A percentile compares a stretch with the other conserved stretches of the same genome.
These are phyloP conservation scores for Boleophthalmus pectinirostris DNA, from an alignment of 2,113 vertebrate species.

Conservation along the genomic window DNA sequence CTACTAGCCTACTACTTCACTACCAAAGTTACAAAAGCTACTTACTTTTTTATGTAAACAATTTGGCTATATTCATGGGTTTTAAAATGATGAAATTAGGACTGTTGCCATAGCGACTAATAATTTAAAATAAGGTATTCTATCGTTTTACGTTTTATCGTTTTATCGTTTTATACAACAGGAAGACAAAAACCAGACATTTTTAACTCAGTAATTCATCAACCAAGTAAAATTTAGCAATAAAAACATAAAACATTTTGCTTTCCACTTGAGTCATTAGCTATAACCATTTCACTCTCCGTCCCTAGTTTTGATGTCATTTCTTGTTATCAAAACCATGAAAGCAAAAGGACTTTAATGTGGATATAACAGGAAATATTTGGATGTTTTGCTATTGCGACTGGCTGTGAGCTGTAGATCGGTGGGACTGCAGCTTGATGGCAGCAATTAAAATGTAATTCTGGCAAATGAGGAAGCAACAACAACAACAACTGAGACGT, in stretches of 20 bases:
- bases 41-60: no score
- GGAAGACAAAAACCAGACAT: no score
- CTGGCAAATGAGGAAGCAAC: constrained; percentile 9
- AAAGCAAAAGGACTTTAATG: background rate
- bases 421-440: background rate
- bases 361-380: background rate
- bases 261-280: background rate
- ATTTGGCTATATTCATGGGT: no score
- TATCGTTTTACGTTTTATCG: no score
- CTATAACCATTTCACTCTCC: background rate
- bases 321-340: background rate
- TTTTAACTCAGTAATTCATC: no score
- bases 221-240: no score
- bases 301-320: background rate
- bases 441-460: constrained; percentile 16
- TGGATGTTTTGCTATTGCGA: background rate
- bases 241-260: background rate
- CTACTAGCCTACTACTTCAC: no score
- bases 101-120: no score
- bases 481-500: constrained; percentile 7
- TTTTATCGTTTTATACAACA: no score
- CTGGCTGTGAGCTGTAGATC: background rate
- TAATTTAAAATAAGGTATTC: no score
- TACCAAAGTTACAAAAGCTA: no score
- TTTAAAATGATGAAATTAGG: no score